Evolutionary conservation across 2,113 vertebrate genomes (phyloP).

Genomic region (Peromyscus maniculatus): DNA sequence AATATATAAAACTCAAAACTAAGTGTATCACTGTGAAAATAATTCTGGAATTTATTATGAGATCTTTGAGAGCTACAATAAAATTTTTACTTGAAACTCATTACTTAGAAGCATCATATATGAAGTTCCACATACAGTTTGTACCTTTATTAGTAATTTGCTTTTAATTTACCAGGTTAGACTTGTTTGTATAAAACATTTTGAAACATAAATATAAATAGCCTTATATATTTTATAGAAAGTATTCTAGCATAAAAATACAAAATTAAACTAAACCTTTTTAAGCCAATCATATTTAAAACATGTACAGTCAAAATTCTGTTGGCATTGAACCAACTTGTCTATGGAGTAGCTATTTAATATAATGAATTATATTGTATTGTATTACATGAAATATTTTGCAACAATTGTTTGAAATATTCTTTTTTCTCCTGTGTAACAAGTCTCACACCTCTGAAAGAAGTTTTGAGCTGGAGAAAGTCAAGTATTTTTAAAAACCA

Average conservation of each 20-base stretch:
- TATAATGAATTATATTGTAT: neutral
- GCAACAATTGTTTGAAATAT: conserved; percentile 15
- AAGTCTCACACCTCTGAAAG: conserved; percentile 28
- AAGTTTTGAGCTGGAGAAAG: conserved; percentile 9
- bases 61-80: neutral
- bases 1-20: conserved; percentile 23
- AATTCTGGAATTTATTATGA: conserved; percentile 1
- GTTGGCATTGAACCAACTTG: neutral
- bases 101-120: neutral
- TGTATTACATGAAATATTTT: conserved; percentile 29
- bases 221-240: neutral
- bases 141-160: neutral
- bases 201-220: conserved; percentile 41
- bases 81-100: conserved; percentile 57
- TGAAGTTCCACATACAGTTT: neutral
- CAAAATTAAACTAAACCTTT: conserved; percentile 51
- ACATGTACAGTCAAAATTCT: conserved; percentile 13
- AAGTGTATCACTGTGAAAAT: conserved; percentile 15
- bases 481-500: neutral
- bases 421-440: neutral
- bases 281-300: conserved; percentile 20
- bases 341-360: neutral
- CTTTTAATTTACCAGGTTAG: conserved; percentile 33
- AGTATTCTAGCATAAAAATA: conserved; percentile 25
- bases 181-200: conserved; percentile 60